Conservation (phyloP, 1,140 invertebrate genomes). For the Polypedilum vanderplanki region DNA sequence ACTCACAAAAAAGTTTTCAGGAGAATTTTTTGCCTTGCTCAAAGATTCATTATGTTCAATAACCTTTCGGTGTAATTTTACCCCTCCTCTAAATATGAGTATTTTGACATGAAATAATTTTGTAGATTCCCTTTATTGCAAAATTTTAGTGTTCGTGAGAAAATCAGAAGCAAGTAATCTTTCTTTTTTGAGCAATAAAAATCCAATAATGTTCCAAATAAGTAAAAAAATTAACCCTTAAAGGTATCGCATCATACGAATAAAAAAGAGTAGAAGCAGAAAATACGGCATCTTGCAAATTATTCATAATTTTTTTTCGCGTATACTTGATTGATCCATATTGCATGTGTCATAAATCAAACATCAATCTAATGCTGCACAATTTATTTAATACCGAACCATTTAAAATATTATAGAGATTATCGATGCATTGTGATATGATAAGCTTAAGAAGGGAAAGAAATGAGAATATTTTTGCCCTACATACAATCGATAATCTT, state of each 20-base stretch:
- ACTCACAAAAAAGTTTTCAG: background rate
- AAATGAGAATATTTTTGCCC: too few species aligned
- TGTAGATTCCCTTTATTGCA: too few species aligned
- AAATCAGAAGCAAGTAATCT: background rate
- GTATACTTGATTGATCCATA: background rate
- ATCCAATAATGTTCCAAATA: background rate
- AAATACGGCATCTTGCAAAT: background rate
- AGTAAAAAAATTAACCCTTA: background rate
- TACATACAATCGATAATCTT: too few species aligned
- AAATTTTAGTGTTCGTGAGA: background rate
- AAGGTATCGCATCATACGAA: background rate
- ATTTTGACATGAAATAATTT: constrained; percentile 1
- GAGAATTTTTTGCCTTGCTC: background rate
- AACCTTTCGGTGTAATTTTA: constrained; percentile 11
- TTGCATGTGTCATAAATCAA: constrained; percentile 5
- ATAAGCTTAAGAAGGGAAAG: too few species aligned
- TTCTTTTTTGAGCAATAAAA: background rate
- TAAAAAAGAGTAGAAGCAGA: too few species aligned
- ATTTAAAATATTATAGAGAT: background rate
- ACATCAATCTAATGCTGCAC: constrained; percentile 11
- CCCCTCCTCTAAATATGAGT: background rate
- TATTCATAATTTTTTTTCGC: background rate
- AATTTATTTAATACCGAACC: background rate
- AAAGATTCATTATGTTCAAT: constrained; percentile 1
- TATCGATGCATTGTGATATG: too few species aligned